Conservation (phyloP, 2,113 vertebrate genomes). For the Rallus limicola region DNA sequence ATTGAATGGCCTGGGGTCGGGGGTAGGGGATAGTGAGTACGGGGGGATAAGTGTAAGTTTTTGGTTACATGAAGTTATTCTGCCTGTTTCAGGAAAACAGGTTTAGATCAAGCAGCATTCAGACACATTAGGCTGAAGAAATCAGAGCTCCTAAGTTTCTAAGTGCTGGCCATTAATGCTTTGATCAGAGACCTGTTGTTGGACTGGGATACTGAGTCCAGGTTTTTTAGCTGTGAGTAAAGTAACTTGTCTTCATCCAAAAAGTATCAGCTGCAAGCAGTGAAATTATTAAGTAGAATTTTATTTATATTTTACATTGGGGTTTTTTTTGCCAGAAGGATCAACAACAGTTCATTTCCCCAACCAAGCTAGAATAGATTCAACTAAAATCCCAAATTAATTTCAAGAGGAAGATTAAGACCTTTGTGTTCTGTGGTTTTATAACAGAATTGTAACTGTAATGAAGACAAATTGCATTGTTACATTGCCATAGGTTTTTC, state of each 20-base stretch:
- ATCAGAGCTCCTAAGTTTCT: not conserved
- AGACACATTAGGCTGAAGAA: not conserved
- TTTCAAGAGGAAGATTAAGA: not conserved
- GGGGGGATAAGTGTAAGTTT: not conserved
- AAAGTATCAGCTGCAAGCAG: not conserved
- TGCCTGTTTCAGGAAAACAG: not conserved
- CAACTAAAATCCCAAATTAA: not conserved
- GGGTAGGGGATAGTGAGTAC: too few relatives aligned
- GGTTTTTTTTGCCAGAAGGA: not conserved
- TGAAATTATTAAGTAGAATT: not conserved
- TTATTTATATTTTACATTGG: not conserved
- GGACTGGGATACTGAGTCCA: rapidly evolving
- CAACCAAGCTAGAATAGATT: not conserved
- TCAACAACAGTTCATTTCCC: not conserved
- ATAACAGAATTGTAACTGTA: not conserved
- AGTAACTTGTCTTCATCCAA: not conserved
- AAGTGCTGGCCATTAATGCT: not conserved
- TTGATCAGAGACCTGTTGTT: not conserved
- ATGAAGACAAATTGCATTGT: not conserved
- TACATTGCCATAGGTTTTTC: not conserved
- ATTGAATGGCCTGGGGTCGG: not conserved
- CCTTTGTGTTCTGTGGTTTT: not conserved
- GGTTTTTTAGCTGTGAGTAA: not conserved
- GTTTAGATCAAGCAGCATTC: not conserved
- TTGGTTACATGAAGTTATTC: not conserved